phyloP scores from a whole-genome alignment of 2,797 vertebrate genomes.

The Peromyscus attwateri region DNA sequence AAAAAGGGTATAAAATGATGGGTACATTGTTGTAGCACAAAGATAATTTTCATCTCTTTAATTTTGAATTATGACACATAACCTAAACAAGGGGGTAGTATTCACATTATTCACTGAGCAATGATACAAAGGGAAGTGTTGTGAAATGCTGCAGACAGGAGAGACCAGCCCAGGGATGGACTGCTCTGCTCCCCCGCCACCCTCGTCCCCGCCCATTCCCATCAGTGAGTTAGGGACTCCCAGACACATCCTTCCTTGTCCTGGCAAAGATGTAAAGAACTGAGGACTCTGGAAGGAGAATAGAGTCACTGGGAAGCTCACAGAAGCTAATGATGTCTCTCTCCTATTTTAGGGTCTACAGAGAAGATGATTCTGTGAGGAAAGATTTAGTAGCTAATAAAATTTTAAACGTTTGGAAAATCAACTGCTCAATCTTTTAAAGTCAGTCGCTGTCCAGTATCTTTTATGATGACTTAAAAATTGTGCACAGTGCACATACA shows the following conservation, averaged over 20 bases:
- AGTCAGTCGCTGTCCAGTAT: neutral
- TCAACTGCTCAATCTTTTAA: neutral
- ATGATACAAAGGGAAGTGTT: neutral
- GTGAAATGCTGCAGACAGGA: neutral
- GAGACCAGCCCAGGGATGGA: neutral
- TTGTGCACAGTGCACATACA: neutral
- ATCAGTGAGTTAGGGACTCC: neutral
- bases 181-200: rapidly evolving
- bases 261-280: neutral
- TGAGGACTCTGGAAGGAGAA: neutral
- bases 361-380: neutral
- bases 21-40: neutral
- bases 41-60: neutral
- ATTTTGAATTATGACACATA: neutral
- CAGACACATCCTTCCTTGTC: too few species aligned
- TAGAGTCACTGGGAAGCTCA: neutral
- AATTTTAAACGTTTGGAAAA: neutral
- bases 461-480: neutral
- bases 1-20: neutral
- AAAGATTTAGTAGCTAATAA: slow-evolving; percentile 6
- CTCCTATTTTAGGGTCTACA: neutral
- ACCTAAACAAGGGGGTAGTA: neutral
- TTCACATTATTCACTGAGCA: neutral
- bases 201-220: too few species aligned
- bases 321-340: neutral